phyloP scores from a whole-genome alignment of 2,888 invertebrate genomes.

The Disparrhopalites patrizii region DNA sequence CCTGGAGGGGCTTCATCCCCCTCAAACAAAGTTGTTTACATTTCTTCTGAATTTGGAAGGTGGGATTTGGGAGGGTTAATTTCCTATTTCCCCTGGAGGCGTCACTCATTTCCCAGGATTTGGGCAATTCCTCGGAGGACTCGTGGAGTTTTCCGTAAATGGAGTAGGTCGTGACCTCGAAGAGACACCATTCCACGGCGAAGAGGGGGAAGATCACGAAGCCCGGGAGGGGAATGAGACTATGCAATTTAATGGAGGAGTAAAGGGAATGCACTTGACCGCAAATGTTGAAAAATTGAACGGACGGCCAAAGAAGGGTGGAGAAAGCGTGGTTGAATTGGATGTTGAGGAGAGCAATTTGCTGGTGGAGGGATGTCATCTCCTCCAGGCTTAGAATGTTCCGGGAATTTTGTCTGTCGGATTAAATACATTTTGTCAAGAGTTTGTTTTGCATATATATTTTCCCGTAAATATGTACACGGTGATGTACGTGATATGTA shows the following conservation, averaged over 20 bases:
- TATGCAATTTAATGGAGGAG: neutral
- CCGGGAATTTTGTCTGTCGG: neutral
- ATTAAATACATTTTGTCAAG: too few species aligned
- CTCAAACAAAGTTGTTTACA: neutral
- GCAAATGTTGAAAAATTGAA: neutral
- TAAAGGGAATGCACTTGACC: neutral
- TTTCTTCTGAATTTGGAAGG: neutral
- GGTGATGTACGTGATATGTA: too few species aligned
- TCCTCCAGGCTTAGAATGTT: neutral
- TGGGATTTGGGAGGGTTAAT: too few species aligned
- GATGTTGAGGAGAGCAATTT: neutral
- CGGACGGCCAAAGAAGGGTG: neutral
- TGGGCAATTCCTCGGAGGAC: neutral
- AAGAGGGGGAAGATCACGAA: neutral
- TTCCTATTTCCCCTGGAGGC: neutral
- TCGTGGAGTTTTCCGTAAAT: neutral
- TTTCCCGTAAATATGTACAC: too few species aligned
- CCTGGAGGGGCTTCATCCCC: neutral
- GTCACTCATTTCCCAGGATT: neutral
- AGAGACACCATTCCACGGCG: neutral
- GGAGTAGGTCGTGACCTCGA: neutral
- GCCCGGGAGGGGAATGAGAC: neutral
- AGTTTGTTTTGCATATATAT: too few species aligned
- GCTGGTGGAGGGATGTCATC: neutral
- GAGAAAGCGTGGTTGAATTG: neutral